Evolutionary conservation across 2,797 vertebrate species (phyloP), one percentile per base, ranked within the genome.

Genomic region (Acanthurus tractus): DNA sequence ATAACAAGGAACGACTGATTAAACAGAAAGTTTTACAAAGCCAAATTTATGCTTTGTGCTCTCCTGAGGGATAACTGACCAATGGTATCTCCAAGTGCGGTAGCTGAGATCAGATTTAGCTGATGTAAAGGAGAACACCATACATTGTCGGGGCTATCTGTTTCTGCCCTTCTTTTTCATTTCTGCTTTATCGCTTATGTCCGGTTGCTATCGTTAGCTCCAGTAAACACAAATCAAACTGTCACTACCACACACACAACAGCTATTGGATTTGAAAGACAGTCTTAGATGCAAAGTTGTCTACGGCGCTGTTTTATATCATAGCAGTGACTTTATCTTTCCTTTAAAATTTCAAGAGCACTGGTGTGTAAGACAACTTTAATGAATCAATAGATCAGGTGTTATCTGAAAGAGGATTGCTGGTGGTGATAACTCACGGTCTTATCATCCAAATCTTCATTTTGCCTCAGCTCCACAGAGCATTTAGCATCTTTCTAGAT

Each of bases 1-100:
- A 68, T 53, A 59, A 58, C 53, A 22, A 76, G 62, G 10, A 69
- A 50, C 40, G 22, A 52, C 25, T 74, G 62, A 84, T 81, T 77
- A 68, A 71, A 74, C 36, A 50, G 54, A 78, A 58, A 8, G 14
- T 44, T 57, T 40, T 56, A 36, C 45, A 55, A 80, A 82, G 70
- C 34, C 22, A 46, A 45, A 68, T 57, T 64, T 12, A 15, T 20
- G 48, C 78, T 50, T 70, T 80, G 64, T 77, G 45, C 23, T 56
- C 54, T 34, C 8, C 11, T 72, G 54, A 63, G 18, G 14, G 22
- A 49, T 57, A 49, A 74, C 29, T 34, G 71, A 70, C 52, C 44
- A 40, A 2, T 13, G 18, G 44, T 58, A 22, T 25, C 59, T 38
- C 25, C 4, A 18, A 49, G 46, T 20, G 11, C 17, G n/a, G 53